phyloP scores from a whole-genome alignment of 2,113 vertebrate genomes.

The Alethe castanea region DNA sequence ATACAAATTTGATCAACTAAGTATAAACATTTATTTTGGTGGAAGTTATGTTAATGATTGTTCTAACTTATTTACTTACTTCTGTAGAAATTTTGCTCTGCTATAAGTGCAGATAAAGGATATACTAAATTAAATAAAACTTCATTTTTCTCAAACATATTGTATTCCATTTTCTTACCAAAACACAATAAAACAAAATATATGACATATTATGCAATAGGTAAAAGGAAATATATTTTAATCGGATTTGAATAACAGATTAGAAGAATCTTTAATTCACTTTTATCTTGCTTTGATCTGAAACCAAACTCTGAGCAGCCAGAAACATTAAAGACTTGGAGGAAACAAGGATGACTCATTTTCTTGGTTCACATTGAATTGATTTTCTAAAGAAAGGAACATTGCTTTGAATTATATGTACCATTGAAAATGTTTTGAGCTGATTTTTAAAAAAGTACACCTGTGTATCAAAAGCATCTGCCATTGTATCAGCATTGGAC shows the following conservation, averaged over 20 bases:
- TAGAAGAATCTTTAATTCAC: slow-evolving; percentile 41
- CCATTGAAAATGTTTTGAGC: neutral
- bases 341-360: neutral
- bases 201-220: neutral
- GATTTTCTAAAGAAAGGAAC: neutral
- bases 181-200: neutral
- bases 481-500: neutral
- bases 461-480: neutral
- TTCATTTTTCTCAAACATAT: neutral
- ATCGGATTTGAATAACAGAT: slow-evolving; percentile 5
- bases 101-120: neutral
- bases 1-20: neutral
- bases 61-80: neutral
- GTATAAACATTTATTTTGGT: neutral
- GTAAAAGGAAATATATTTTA: slow-evolving; percentile 23
- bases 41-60: neutral
- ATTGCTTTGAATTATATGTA: neutral
- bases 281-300: slow-evolving; percentile 34
- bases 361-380: neutral
- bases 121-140: neutral
- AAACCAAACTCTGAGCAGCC: neutral
- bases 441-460: neutral
- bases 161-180: neutral
- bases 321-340: neutral
- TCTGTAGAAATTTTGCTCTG: neutral